A percentile compares a stretch with the other conserved stretches of the same genome.
These are phyloP conservation scores for Lophochroa leadbeateri DNA, from an alignment of 2,113 vertebrate species.

Conservation along the genomic window DNA sequence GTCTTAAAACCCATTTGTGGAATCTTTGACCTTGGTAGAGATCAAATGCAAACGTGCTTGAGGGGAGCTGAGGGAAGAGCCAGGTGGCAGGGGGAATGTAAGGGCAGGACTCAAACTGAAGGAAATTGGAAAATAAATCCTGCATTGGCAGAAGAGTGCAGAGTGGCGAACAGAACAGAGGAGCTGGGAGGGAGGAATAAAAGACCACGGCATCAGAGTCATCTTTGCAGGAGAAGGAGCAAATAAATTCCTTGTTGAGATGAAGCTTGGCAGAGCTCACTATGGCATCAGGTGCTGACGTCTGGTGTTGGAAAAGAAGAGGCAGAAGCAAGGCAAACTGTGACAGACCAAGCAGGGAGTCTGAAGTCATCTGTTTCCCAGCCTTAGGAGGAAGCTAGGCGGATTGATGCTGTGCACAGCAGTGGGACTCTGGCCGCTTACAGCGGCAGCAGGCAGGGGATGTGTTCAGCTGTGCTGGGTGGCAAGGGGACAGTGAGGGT, in stretches of 20 bases:
- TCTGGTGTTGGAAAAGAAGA: conserved; percentile 64
- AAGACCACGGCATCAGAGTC: conserved; percentile 23
- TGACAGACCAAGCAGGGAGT: conserved; percentile 62
- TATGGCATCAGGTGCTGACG: conserved; percentile 62
- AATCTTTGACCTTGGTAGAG: conserved; percentile 36
- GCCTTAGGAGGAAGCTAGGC: neutral
- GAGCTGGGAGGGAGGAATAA: conserved; percentile 1
- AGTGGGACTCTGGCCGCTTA: neutral
- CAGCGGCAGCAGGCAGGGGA: neutral
- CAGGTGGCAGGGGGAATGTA: conserved; percentile 1
- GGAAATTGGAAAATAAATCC: conserved; percentile 48
- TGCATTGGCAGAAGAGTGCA: neutral
- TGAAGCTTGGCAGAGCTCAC: conserved; percentile 53
- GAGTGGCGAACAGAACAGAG: neutral
- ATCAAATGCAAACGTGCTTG: neutral
- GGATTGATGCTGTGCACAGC: neutral
- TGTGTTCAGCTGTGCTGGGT: neutral
- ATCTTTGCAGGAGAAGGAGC: conserved; percentile 43
- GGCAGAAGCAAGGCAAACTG: conserved; percentile 62
- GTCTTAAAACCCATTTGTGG: conserved; percentile 1
- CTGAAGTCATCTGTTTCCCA: conserved; percentile 51
- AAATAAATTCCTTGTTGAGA: conserved; percentile 44
- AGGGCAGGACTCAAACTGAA: neutral
- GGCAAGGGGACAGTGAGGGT: fast-evolving
- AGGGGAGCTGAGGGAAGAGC: neutral